Base-by-base conservation (phyloP, 2,888 invertebrate genomes). In the Tortricodes alternella region DNA sequence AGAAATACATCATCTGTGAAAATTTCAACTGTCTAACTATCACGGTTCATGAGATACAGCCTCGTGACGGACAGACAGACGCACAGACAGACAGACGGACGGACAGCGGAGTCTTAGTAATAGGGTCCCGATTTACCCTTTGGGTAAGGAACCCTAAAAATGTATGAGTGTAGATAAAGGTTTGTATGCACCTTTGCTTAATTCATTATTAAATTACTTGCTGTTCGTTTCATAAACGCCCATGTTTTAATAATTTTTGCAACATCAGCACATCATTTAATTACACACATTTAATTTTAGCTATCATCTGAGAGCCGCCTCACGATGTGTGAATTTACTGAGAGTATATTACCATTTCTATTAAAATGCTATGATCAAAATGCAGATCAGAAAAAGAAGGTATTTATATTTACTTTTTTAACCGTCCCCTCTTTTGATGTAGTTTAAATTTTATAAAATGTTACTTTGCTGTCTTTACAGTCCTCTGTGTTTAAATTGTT, bases 291-390 rank as follows among this genome's bases (percentile, higher is more conserved):
- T 46, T 58, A 61, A 58, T 59, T 68, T 81, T 29, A 92, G 90
- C 74, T 93, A 13, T 90, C 88, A 23, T 73, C 81, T 7, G 93
- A 93, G 66, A 83, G 85, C 57, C 86, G 92, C 13, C 70, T 87
- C 43, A 76, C 85, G 2, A 71, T 92, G 58, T 92, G 93, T 64
- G 82, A 85, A 61, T 92, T 93, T 65, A 83, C 86, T 11, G 93
- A 93, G 75, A 81, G 63, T 50, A 74, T 87, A 27, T 66, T 92
- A 27, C 79, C 86, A 1, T 62, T 74, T 16, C 69, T 92, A 39
- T 76, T 92, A 49, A 81, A 84, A 62, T 81, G 82, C 59, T 91
- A 91, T 68, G 88, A 89, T 58, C 83, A 79, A 64, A 86, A 80
- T 62, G 70, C 82, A 60, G 89, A 88, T 53, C 71, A 75, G 50